phyloP scores from a whole-genome alignment of 2,797 vertebrate genomes.

The Chelmon rostratus region DNA sequence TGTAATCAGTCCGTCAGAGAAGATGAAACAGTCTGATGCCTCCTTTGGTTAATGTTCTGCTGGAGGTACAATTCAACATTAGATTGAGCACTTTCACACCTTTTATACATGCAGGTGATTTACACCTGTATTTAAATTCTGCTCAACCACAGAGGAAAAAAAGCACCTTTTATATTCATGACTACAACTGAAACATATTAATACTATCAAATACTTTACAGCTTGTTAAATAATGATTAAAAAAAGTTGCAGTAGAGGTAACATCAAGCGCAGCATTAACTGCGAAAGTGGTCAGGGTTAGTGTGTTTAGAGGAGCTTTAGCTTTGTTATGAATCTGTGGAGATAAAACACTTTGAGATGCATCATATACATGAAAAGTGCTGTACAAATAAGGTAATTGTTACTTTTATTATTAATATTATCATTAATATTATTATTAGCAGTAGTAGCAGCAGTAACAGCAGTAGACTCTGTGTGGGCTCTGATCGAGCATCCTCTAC shows the following conservation, averaged over 20 bases:
- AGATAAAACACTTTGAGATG: background rate
- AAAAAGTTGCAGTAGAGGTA: no score
- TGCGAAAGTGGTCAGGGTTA: background rate
- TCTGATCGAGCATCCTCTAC: no score
- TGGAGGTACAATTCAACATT: background rate
- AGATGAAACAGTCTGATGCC: background rate
- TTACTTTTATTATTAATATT: no score
- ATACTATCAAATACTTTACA: background rate
- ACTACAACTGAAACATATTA: background rate
- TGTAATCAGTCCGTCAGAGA: background rate
- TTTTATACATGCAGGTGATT: background rate
- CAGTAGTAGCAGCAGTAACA: no score
- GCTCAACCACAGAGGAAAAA: background rate
- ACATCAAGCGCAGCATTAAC: background rate
- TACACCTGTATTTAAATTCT: background rate
- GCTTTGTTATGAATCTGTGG: no score
- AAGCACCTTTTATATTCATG: background rate
- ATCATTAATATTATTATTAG: no score
- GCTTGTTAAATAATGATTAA: background rate
- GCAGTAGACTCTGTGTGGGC: no score
- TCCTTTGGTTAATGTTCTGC: background rate
- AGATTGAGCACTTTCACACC: background rate
- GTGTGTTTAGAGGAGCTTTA: no score
- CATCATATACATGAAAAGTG: no score
- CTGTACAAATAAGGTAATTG: no score